Conservation (phyloP, 2,888 invertebrate species). For the Diogma glabrata region DNA sequence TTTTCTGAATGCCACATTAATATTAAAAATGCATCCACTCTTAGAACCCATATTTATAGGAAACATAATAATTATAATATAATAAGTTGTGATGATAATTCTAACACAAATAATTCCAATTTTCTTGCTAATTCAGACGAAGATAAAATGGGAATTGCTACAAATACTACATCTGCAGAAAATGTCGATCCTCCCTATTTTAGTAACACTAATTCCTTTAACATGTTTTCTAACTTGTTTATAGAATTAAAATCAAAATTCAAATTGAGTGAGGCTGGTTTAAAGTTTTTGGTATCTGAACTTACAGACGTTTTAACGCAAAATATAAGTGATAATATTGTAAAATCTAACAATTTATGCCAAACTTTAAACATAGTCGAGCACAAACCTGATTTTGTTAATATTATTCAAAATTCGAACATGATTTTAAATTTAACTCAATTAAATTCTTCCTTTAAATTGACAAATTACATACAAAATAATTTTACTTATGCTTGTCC, state of each 20-base stretch:
- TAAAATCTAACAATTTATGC: neutral
- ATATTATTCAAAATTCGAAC: neutral
- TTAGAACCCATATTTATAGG: neutral
- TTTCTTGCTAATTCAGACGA: neutral
- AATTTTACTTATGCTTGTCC: neutral
- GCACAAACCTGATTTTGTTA: neutral
- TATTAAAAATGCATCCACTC: neutral
- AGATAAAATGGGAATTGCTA: neutral
- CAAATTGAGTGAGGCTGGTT: neutral
- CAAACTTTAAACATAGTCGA: neutral
- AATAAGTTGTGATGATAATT: neutral
- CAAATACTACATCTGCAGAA: neutral
- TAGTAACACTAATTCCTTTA: neutral
- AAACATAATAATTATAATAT: neutral
- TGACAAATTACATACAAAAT: neutral
- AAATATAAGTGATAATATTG: neutral
- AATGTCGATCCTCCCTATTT: neutral
- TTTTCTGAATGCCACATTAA: slow-evolving; percentile 1
- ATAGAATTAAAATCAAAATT: neutral
- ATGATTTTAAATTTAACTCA: slow-evolving; percentile 1
- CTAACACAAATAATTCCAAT: neutral
- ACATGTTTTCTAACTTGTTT: neutral
- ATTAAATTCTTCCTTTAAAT: slow-evolving; percentile 1
- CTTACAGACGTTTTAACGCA: neutral
- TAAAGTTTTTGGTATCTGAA: neutral